Evolutionary conservation across 2,888 invertebrate species (phyloP).

Genomic region (Clostera curtula): DNA sequence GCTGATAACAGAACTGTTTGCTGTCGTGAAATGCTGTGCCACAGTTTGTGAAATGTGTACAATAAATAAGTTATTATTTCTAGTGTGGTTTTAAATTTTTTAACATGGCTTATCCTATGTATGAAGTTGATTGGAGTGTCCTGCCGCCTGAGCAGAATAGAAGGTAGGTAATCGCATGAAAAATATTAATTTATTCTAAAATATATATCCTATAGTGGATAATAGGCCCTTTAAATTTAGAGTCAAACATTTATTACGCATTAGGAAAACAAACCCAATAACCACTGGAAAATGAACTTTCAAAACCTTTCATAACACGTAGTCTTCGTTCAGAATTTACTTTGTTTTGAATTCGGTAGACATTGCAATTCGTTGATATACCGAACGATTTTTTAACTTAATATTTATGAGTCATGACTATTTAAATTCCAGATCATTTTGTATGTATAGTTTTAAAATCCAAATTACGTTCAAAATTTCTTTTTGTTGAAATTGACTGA

Average conservation of each 20-base stretch:
- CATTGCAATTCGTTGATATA: background rate
- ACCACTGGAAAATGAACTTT: constrained; percentile 7
- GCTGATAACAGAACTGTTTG: constrained; percentile 68
- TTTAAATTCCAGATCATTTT: too few species aligned
- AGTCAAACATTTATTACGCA: too few species aligned
- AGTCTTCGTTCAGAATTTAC: constrained; percentile 36
- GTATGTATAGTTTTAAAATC: constrained; percentile 14
- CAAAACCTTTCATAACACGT: constrained; percentile 43
- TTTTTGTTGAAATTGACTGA: constrained; percentile 24
- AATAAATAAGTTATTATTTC: constrained; percentile 38
- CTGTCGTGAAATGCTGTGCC: constrained; percentile 54
- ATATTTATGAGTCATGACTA: background rate
- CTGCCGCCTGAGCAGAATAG: constrained; percentile 89
- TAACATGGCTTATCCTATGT: constrained; percentile 73
- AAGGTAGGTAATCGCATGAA: constrained; percentile 81
- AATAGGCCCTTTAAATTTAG: constrained; percentile 7
- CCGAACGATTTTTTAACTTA: background rate
- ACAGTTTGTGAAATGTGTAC: constrained; percentile 56
- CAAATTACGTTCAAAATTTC: constrained; percentile 19
- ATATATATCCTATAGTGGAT: constrained; percentile 5
- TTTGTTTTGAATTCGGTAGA: constrained; percentile 3
- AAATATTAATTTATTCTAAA: too few species aligned
- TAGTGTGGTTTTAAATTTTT: constrained; percentile 30
- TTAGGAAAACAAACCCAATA: too few species aligned
- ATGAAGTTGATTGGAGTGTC: constrained; percentile 90